Conservation (phyloP, 2,113 vertebrate species). For the Grus americana region DNA sequence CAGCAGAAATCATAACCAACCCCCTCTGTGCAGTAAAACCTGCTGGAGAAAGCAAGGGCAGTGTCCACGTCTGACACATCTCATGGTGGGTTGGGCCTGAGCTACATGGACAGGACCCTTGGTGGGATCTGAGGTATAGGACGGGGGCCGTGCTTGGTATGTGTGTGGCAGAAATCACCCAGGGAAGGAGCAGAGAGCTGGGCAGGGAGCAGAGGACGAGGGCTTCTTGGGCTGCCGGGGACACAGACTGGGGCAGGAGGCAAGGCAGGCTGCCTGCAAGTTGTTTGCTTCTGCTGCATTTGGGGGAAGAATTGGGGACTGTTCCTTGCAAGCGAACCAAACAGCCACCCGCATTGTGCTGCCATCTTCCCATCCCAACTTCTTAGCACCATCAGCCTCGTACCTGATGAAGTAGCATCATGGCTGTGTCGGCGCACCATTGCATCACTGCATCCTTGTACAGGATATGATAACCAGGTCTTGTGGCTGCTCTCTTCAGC, state of each 20-base stretch:
- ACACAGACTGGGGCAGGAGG: background rate
- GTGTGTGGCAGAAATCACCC: background rate
- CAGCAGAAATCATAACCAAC: background rate
- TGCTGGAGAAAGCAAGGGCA: background rate
- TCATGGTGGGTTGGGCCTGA: background rate
- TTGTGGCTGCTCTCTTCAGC: background rate
- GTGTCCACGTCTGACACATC: background rate
- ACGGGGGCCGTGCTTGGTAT: background rate
- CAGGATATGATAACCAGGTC: background rate
- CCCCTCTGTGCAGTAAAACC: background rate
- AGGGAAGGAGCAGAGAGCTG: background rate
- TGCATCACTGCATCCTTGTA: background rate
- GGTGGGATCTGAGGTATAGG: background rate
- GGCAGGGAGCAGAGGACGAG: background rate
- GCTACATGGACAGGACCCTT: background rate
- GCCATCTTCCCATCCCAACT: background rate
- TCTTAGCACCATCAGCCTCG: background rate
- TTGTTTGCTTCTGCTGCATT: background rate
- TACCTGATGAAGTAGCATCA: background rate
- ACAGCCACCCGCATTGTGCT: background rate
- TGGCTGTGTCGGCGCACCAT: rapidly evolving
- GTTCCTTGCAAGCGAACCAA: background rate
- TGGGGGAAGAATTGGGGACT: background rate
- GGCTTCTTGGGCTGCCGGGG: background rate
- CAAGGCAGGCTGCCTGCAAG: background rate